Percentiles rank a stretch among this genome's conserved stretches.
Evolutionary conservation across 2,888 invertebrate species (phyloP).

Genomic region (Drosophila infuscata): DNA sequence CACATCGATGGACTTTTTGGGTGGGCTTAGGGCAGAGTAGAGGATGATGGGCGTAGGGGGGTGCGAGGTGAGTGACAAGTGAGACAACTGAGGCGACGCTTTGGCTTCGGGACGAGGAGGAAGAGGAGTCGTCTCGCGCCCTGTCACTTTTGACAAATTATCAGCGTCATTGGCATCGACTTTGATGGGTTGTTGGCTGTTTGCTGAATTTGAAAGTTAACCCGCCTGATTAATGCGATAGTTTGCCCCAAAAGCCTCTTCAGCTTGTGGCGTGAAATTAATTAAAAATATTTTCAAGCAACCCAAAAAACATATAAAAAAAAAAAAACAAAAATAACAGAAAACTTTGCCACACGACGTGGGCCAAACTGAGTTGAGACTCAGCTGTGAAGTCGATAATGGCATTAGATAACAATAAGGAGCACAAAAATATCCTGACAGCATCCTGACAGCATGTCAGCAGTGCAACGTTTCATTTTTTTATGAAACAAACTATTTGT

Average conservation of each 20-base stretch:
- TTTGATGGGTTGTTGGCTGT: conserved; percentile 72
- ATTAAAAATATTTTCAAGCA: conserved; percentile 51
- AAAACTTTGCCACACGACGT: conserved; percentile 14
- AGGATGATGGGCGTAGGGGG: not conserved
- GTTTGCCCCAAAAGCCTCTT: conserved; percentile 56
- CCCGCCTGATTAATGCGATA: conserved; percentile 77
- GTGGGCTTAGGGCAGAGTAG: conserved; percentile 6
- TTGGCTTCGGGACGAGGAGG: conserved; percentile 20
- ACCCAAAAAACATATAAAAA: not conserved
- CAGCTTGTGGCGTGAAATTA: conserved; percentile 68
- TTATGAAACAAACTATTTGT: conserved; percentile 45
- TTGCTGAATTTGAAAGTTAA: conserved; percentile 55
- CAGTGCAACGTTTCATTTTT: conserved; percentile 26
- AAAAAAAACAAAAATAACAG: not conserved
- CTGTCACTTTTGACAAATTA: conserved; percentile 83
- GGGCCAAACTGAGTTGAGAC: conserved; percentile 14
- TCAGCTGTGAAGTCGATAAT: conserved; percentile 35
- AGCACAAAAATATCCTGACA: conserved; percentile 23
- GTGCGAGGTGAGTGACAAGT: conserved; percentile 51
- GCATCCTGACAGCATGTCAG: conserved; percentile 48
- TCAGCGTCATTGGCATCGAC: conserved; percentile 79
- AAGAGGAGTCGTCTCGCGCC: conserved; percentile 39
- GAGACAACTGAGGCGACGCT: conserved; percentile 47
- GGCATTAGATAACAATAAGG: conserved; percentile 31
- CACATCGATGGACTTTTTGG: conserved; percentile 9